phyloP scores from a whole-genome alignment of 64 coral and sea anemone genomes.

The Cladopsammia gracilis region DNA sequence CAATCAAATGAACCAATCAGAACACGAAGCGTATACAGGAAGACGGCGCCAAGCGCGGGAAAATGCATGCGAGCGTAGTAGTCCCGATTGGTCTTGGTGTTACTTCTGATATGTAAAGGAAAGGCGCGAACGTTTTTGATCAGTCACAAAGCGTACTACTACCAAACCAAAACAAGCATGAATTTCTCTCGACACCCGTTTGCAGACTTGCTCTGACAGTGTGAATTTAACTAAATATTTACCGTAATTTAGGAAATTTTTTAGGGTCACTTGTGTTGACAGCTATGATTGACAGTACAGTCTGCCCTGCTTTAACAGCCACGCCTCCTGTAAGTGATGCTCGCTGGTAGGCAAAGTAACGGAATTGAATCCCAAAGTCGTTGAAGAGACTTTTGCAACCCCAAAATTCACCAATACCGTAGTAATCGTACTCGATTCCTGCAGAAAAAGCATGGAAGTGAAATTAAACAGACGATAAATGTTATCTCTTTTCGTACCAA shows the following conservation, averaged over 20 bases:
- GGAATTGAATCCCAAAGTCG: conserved; percentile 81
- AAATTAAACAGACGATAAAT: background rate
- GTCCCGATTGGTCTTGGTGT: too few species aligned
- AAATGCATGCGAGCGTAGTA: too few species aligned
- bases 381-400: conserved; percentile 61
- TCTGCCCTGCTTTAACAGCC: conserved; percentile 62
- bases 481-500: too few species aligned
- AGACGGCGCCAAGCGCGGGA: too few species aligned
- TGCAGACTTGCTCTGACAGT: too few species aligned
- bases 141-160: too few species aligned
- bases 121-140: too few species aligned
- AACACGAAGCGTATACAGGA: too few species aligned
- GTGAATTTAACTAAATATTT: background rate
- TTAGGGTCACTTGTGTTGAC: conserved; percentile 5
- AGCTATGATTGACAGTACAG: conserved; percentile 58
- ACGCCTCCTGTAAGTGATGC: conserved; percentile 78
- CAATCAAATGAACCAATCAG: too few species aligned
- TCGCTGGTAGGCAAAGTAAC: conserved; percentile 74
- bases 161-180: too few species aligned
- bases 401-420: conserved; percentile 88
- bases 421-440: conserved; percentile 84
- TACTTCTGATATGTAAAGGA: too few species aligned
- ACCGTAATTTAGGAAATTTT: conserved; percentile 70
- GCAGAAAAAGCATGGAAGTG: background rate
- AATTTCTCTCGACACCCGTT: too few species aligned